A percentile compares a stretch with the other conserved stretches of the same genome.
These are phyloP conservation scores for Bettongia penicillata DNA, from an alignment of 2,113 vertebrate genomes.

Conservation along the genomic window DNA sequence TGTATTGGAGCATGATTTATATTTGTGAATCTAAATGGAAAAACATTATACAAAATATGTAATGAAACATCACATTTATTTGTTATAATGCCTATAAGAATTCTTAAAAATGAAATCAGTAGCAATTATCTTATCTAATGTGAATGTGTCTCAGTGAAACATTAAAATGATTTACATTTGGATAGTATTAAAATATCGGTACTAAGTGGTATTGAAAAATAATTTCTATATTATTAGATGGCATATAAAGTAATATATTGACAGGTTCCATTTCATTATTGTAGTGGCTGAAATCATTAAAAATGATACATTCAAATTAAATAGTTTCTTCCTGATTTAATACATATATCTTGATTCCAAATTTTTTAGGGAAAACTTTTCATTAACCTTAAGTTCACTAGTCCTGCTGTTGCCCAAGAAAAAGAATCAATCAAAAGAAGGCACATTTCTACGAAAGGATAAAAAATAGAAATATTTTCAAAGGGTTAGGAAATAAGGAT, in stretches of 20 bases:
- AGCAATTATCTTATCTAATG: slow-evolving; percentile 44
- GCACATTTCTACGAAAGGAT: neutral
- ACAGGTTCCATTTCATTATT: slow-evolving; percentile 64
- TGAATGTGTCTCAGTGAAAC: slow-evolving; percentile 45
- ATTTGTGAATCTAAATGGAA: slow-evolving; percentile 5
- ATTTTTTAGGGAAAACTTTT: slow-evolving; percentile 32
- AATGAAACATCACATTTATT: slow-evolving; percentile 28
- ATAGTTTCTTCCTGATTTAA: slow-evolving; percentile 58
- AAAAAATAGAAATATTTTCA: neutral
- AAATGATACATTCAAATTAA: slow-evolving; percentile 52
- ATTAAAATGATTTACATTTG: slow-evolving; percentile 57
- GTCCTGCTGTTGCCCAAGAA: slow-evolving; percentile 14
- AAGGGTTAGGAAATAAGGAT: neutral
- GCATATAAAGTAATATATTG: slow-evolving; percentile 54
- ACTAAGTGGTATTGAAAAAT: neutral
- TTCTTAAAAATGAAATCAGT: slow-evolving; percentile 22
- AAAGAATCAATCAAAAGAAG: neutral
- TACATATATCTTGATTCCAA: slow-evolving; percentile 47
- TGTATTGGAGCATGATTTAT: neutral
- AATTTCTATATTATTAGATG: slow-evolving; percentile 59
- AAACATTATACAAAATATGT: neutral
- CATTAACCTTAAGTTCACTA: slow-evolving; percentile 34
- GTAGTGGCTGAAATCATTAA: slow-evolving; percentile 59
- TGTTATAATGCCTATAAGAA: slow-evolving; percentile 16
- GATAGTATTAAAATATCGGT: slow-evolving; percentile 47